Base-by-base conservation (phyloP, 2,888 invertebrate genomes). In the Augochlorella aurata region DNA sequence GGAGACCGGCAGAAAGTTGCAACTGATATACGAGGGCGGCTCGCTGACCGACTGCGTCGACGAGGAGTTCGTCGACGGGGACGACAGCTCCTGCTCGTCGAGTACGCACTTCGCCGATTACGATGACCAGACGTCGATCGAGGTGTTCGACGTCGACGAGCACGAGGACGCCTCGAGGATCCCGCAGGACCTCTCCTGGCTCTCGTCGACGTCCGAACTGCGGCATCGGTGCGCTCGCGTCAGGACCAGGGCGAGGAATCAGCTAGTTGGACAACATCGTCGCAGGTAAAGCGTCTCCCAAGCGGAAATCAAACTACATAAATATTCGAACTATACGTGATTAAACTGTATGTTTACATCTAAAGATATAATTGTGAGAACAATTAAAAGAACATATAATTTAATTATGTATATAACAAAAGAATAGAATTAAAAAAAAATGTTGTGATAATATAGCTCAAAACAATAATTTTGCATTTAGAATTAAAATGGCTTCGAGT, bases 1-100 rank as follows among this genome's bases (percentile, higher is more conserved):
- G 61, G 86, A 87, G 66, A 83, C 84, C 45, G 77, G 83, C 49
- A 88, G 90, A 74, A 92, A 90, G 82, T 87, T 93, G 78, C 91
- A 91, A 72, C 81, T 93, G 82, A 89, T 93, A 77, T 93, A 92
- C 88, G 90, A 92, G 83, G 91, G 88, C 74, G 92, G 89, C 44
- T 89, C 84, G 69, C 81, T 93, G 84, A 91, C 90, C 81, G 91
- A 92, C 84, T 93, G 93, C 85, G 78, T 82, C 47, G 91, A 92
- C 85, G 89, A 89, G 75, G 83, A 84, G 65, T 63, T 84, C 66
- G 38, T 54, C 29, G 58, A 61, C 54, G 80, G 76, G 63, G 87
- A 85, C 71, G 87, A 87, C 75, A 73, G 75, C 49, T 69, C 70
- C n/a, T 86, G 89, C 76, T 29, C 76, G 72, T 75, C 82, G 68